Evolutionary conservation across 2,888 invertebrate species (phyloP), one percentile per base, ranked within the genome.

Genomic region (Hirtodrosophila histrioides): DNA sequence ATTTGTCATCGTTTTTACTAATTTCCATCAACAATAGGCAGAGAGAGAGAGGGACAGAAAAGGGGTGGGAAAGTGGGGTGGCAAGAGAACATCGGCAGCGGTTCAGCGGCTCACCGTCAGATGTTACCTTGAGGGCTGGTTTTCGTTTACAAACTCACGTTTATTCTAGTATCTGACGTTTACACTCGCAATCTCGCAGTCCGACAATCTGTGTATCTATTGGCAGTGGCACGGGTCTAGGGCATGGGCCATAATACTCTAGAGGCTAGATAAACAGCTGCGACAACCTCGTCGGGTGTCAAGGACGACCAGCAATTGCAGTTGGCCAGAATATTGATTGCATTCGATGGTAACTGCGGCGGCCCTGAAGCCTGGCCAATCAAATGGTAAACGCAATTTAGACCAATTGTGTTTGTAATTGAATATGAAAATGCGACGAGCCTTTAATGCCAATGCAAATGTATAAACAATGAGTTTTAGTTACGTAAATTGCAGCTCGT

Each of bases 91-190:
- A 29, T 35, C 7, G 17, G 37, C 41, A 24, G 11, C 12, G 17
- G 48, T 37, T 12, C 41, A 24, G 11, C 12, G 17, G 48, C 41
- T 12, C 24, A 45, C 41, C 56, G 65, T 71, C 60, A 65, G 39
- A 31, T 64, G 57, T 85, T 78, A 85, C 80, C 80, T 81, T 81
- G 80, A 68, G 54, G 48, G 39, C 29, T 36, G 60, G 86, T 82
- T 87, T 87, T 55, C 63, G 62, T 64, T 81, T 87, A 81, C 88
- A 81, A 81, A 54, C 66, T 45, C 77, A 62, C 49, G 49, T 46
- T 54, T 43, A 11, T 45, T 44, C 44, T 24, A 27, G 27, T 24
- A 35, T 23, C 31, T 12, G 31, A 31, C 31, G 9, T 31, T 31
- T 31, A 7, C 31, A 8, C 31, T 8, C 7, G 31, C 31, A 31